phyloP scores from a whole-genome alignment of 1,140 invertebrate genomes.

The Drusus annulatus region DNA sequence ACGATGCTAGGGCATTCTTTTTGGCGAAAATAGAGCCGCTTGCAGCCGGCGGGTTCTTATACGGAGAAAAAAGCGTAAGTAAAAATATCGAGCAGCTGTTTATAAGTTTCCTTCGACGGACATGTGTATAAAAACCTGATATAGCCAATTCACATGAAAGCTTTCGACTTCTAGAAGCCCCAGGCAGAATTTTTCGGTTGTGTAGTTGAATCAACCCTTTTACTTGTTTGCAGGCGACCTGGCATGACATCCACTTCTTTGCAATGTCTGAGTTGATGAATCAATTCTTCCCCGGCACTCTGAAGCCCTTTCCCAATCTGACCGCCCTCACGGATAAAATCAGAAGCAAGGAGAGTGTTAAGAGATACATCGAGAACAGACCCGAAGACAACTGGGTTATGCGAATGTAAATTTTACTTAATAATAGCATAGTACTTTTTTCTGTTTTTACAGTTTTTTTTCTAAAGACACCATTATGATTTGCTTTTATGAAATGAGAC shows the following conservation, averaged over 20 bases:
- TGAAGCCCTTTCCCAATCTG: conserved; percentile 74
- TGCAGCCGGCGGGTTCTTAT: conserved; percentile 41
- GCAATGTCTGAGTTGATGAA: conserved; percentile 74
- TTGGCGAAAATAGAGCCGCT: conserved; percentile 38
- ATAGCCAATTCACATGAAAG: too few species aligned
- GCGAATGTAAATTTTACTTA: too few species aligned
- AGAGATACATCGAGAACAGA: conserved; percentile 77
- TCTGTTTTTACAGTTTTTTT: too few species aligned
- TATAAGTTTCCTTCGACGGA: too few species aligned
- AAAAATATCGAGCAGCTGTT: neutral
- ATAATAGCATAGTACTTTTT: too few species aligned
- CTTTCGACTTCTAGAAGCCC: too few species aligned
- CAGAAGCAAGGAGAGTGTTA: conserved; percentile 72
- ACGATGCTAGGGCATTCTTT: conserved; percentile 15
- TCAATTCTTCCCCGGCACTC: conserved; percentile 67
- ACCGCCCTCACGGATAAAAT: conserved; percentile 72
- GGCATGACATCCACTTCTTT: conserved; percentile 78
- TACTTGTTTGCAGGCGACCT: conserved; percentile 70
- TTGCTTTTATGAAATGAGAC: too few species aligned
- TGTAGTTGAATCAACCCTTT: too few species aligned
- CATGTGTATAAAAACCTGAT: too few species aligned
- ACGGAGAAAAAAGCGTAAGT: conserved; percentile 41
- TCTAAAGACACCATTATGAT: too few species aligned
- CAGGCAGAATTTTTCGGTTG: too few species aligned
- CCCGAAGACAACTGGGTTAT: conserved; percentile 61